phyloP scores from a whole-genome alignment of 2,888 invertebrate genomes.

The Clostera curtula region DNA sequence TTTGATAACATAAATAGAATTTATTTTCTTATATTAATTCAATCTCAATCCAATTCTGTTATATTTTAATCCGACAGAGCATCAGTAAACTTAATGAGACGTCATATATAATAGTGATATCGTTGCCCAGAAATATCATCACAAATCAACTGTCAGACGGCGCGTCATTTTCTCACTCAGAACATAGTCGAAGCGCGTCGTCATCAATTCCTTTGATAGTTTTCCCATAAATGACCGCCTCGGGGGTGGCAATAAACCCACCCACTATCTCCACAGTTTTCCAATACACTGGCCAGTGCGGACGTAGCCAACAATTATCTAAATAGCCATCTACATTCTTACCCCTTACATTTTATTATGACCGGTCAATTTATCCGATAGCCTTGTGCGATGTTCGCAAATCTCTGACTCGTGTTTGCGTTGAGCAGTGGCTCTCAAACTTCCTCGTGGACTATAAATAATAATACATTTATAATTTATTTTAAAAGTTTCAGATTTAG shows the following conservation, averaged over 20 bases:
- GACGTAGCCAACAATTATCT: constrained; percentile 72
- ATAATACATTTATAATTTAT: too few relatives aligned
- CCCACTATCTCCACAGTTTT: constrained; percentile 58
- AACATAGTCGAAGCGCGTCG: constrained; percentile 46
- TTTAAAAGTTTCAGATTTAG: too few relatives aligned
- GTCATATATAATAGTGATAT: too few relatives aligned
- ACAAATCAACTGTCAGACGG: constrained; percentile 28
- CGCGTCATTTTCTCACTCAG: constrained; percentile 36
- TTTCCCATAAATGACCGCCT: constrained; percentile 70
- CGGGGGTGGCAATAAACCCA: constrained; percentile 59
- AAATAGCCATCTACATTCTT: constrained; percentile 76
- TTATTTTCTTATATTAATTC: too few relatives aligned
- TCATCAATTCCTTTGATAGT: constrained; percentile 69
- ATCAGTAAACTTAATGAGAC: too few relatives aligned
- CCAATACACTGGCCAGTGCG: constrained; percentile 66
- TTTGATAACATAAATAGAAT: too few relatives aligned
- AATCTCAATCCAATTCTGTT: too few relatives aligned
- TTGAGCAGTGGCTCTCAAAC: too few relatives aligned
- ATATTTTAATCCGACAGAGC: too few relatives aligned
- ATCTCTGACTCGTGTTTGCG: constrained; percentile 59
- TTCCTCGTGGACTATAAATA: too few relatives aligned
- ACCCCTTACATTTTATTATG: constrained; percentile 75
- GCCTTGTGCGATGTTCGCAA: constrained; percentile 48
- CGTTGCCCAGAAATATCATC: too few relatives aligned
- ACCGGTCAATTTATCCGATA: constrained; percentile 72